Percentiles rank a stretch among this genome's conserved stretches.
Evolutionary conservation across 2,797 vertebrate genomes (phyloP).

Genomic region (Myripristis jacobus): DNA sequence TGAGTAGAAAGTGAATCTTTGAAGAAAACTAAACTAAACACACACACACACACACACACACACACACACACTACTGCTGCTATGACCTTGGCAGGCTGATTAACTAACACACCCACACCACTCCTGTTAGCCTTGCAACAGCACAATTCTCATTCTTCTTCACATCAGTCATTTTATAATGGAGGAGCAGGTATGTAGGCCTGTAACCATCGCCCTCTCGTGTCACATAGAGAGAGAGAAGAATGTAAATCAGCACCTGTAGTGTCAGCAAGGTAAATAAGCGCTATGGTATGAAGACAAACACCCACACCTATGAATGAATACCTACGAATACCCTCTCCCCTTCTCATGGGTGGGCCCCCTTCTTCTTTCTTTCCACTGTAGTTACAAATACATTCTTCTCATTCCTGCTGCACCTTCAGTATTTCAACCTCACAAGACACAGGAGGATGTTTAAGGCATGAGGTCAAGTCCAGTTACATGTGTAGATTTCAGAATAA

Average conservation of each 20-base stretch:
- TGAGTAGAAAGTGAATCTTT: background rate
- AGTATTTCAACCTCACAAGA: too few species aligned
- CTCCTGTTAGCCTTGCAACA: too few species aligned
- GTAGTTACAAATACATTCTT: background rate
- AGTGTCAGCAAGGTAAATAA: constrained; percentile 8
- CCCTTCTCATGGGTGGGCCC: background rate
- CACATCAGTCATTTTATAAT: background rate
- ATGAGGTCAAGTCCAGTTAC: too few species aligned
- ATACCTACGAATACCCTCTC: background rate
- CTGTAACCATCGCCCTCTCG: constrained; percentile 2
- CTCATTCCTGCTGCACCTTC: too few species aligned
- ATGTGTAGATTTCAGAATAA: too few species aligned
- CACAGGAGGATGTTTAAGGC: too few species aligned
- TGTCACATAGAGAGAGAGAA: background rate
- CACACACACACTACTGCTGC: too few species aligned
- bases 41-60: too few species aligned
- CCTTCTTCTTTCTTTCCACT: background rate
- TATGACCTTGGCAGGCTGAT: too few species aligned
- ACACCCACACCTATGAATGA: background rate
- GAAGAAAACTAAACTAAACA: too few species aligned
- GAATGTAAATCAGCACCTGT: constrained; percentile 16
- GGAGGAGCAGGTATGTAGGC: constrained; percentile 41
- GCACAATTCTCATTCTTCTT: background rate
- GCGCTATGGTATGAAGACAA: constrained; percentile 4
- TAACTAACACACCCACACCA: background rate